These are phyloP conservation scores for Mystacides longicornis DNA, from an alignment of 2,888 invertebrate species.

Conservation along the genomic window DNA sequence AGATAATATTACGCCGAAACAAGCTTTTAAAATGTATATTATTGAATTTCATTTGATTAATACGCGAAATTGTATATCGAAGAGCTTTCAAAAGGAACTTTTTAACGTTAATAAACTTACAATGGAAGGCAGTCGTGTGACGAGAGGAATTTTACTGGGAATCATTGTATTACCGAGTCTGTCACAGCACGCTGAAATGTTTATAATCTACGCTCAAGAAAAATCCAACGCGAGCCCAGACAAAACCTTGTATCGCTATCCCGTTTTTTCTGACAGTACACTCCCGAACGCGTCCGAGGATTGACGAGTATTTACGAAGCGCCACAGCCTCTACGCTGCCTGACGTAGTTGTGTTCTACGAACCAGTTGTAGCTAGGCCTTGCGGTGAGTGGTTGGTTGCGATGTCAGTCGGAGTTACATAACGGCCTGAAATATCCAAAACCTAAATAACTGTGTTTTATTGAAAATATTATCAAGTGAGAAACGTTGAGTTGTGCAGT, in stretches of 20 bases:
- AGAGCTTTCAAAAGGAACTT: too few species aligned
- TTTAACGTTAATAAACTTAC: too few species aligned
- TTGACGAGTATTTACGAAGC: conserved; percentile 10
- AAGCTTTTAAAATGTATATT: too few species aligned
- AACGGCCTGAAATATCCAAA: conserved; percentile 20
- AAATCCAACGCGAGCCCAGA: conserved; percentile 15
- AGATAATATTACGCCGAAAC: too few species aligned
- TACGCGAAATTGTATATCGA: too few species aligned
- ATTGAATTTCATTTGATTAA: too few species aligned
- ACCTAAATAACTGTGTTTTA: not conserved
- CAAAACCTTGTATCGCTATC: conserved; percentile 16
- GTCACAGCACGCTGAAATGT: conserved; percentile 10
- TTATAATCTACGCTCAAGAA: conserved; percentile 17
- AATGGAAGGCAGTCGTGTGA: too few species aligned
- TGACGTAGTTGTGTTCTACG: conserved; percentile 18
- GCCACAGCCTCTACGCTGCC: conserved; percentile 18
- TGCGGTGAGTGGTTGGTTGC: conserved; percentile 17
- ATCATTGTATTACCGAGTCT: conserved; percentile 14
- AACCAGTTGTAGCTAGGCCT: conserved; percentile 22
- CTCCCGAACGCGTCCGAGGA: conserved; percentile 11
- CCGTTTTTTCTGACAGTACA: conserved; percentile 5
- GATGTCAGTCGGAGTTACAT: conserved; percentile 21
- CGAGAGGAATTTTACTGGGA: conserved; percentile 11
- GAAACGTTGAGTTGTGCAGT: not conserved
- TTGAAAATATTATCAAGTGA: too few species aligned